phyloP scores from a whole-genome alignment of 2,888 invertebrate genomes.

The Thecophora atra region DNA sequence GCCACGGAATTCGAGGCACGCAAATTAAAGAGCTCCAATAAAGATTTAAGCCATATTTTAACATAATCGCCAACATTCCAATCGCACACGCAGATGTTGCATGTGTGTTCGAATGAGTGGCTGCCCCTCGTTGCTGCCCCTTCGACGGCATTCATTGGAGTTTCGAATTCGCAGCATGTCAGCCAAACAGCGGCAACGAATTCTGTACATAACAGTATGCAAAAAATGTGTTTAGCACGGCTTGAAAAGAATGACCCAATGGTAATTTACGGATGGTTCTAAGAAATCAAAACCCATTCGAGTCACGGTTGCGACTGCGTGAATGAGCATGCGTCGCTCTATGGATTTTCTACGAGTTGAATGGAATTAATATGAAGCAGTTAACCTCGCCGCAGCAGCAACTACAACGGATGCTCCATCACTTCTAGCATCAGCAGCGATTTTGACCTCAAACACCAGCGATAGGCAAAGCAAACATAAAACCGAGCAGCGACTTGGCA shows the following conservation, averaged over 20 bases:
- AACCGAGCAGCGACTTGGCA: no score
- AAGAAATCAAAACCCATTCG: not conserved
- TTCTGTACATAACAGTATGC: no score
- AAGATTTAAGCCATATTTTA: no score
- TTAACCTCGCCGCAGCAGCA: constrained; percentile 16
- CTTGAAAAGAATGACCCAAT: not conserved
- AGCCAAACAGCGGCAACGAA: not conserved
- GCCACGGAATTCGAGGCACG: no score
- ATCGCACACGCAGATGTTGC: no score
- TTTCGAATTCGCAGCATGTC: not conserved
- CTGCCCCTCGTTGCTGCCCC: not conserved
- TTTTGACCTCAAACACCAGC: not conserved
- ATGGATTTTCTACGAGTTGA: no score
- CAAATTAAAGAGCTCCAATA: no score
- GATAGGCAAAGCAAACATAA: not conserved
- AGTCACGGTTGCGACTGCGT: not conserved
- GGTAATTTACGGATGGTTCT: not conserved
- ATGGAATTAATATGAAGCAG: no score
- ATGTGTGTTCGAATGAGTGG: no score
- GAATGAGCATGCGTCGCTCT: not conserved
- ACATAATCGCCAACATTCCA: no score
- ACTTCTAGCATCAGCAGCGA: not conserved
- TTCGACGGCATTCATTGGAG: not conserved
- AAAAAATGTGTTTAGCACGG: not conserved
- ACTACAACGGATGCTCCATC: not conserved